These are phyloP conservation scores for Pseudomyrmex pallidus DNA, from an alignment of 1,140 invertebrate genomes.

Conservation along the genomic window DNA sequence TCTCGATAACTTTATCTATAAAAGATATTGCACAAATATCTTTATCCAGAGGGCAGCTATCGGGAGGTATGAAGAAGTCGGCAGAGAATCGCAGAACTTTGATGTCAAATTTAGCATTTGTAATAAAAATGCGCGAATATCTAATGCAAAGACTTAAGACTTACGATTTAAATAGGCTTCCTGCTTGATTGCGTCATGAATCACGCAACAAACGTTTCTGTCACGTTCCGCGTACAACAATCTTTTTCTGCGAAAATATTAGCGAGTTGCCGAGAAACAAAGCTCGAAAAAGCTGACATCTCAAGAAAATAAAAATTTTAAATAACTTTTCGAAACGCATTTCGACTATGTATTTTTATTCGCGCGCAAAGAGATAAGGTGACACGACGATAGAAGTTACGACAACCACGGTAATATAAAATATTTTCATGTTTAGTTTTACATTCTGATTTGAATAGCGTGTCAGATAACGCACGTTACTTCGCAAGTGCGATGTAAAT, in stretches of 20 bases:
- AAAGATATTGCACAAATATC: too few relatives aligned
- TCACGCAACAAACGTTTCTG: not conserved
- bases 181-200: constrained; percentile 16
- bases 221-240: not conserved
- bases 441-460: not conserved
- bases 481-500: not conserved
- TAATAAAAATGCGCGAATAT: constrained; percentile 26
- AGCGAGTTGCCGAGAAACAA: not conserved
- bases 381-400: too few relatives aligned
- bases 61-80: too few relatives aligned
- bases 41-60: too few relatives aligned
- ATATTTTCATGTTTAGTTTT: not conserved
- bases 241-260: not conserved
- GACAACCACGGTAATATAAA: not conserved
- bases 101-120: constrained; percentile 38
- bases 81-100: constrained; percentile 21
- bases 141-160: not conserved
- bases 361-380: not conserved
- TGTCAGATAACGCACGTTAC: not conserved
- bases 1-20: too few relatives aligned
- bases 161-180: constrained; percentile 17
- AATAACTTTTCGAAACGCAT: not conserved
- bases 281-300: not conserved
- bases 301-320: too few relatives aligned
- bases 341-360: not conserved